Conservation (phyloP, 1,140 invertebrate genomes). For the Agrilus planipennis region DNA sequence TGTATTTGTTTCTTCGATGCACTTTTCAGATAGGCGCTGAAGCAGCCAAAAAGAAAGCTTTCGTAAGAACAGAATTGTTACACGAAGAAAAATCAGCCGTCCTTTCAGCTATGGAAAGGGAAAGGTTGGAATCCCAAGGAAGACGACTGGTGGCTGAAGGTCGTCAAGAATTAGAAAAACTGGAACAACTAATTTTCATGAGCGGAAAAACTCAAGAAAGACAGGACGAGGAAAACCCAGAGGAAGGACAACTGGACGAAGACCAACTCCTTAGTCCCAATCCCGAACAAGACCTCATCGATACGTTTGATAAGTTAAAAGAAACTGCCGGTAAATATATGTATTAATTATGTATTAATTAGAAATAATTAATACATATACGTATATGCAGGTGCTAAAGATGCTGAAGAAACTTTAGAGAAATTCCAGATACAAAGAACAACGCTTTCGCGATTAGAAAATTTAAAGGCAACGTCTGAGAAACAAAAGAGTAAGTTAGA, state of each 20-base stretch:
- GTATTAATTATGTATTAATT: neutral
- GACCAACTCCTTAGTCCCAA: constrained; percentile 25
- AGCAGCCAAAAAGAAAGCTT: constrained; percentile 53
- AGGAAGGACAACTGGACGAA: constrained; percentile 24
- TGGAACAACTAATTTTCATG: constrained; percentile 59
- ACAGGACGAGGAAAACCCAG: constrained; percentile 30
- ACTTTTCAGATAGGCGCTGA: constrained; percentile 49
- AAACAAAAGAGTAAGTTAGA: constrained; percentile 59
- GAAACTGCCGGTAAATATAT: constrained; percentile 49
- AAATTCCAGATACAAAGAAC: constrained; percentile 58
- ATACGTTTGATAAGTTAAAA: constrained; percentile 57
- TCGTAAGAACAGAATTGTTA: constrained; percentile 48
- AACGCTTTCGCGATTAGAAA: constrained; percentile 52
- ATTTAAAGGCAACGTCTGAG: constrained; percentile 55
- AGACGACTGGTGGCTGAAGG: constrained; percentile 54
- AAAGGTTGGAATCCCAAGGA: constrained; percentile 47
- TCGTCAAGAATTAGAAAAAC: constrained; percentile 52
- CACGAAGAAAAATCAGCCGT: constrained; percentile 54
- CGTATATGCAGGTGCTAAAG: constrained; percentile 47
- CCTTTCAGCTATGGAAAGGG: constrained; percentile 47
- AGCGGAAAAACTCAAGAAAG: constrained; percentile 15
- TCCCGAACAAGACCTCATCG: constrained; percentile 45
- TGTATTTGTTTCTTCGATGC: neutral
- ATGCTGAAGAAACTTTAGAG: constrained; percentile 57
- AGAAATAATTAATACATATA: neutral